Evolutionary conservation across 2,797 vertebrate species (phyloP), one percentile per base, ranked within the genome.

Genomic region (Crenuchus spilurus): DNA sequence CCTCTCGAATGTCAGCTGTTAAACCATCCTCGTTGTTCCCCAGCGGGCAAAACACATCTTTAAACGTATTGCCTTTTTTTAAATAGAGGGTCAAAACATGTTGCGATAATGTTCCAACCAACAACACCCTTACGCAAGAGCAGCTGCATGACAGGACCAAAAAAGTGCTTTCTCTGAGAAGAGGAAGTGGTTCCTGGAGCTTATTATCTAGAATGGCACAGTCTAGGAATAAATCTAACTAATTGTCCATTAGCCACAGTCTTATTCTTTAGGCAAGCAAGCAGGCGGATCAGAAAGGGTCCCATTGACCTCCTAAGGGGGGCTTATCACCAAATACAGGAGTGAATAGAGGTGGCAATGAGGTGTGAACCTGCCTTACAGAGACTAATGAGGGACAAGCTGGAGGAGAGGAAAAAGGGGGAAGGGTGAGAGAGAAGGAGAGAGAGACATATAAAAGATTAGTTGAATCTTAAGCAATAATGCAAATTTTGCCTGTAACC

Each of bases 291-390:
- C 74, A 79, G 78, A 84, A 80, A 77, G 79, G 79, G 72, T 79
- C 80, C 83, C 62, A 84, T 75, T 86, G 80, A 86, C 83, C 65
- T 67, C 75, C 76, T 82, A 76, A 84, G 84, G 82, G 71, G 82
- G 71, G 81, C 73, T 82, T 84, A 84, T 86, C 76, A 80, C 78
- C 74, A 82, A 84, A 84, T 80, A 80, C 70, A 70, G 83, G 72
- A 75, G 41, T 82, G 81, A 84, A 87, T 83, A 70, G 79, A 78
- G 74, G 75, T 81, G 77, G 64, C 80, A 85, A 85, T 82, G 83
- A 84, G 81, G 83, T 85, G 84, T 86, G 83, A 86, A 84, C 66
- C 81, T 44, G 62, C 49, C 73, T 72, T 75, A 60, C 67, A 72
- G 67, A 71, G 78, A 78, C 79, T 84, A 87, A 87, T 87, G 83